A percentile compares a stretch with the other conserved stretches of the same genome.
These are phyloP conservation scores for Buphagus erythrorhynchus DNA, from an alignment of 2,797 vertebrate species.

Conservation along the genomic window DNA sequence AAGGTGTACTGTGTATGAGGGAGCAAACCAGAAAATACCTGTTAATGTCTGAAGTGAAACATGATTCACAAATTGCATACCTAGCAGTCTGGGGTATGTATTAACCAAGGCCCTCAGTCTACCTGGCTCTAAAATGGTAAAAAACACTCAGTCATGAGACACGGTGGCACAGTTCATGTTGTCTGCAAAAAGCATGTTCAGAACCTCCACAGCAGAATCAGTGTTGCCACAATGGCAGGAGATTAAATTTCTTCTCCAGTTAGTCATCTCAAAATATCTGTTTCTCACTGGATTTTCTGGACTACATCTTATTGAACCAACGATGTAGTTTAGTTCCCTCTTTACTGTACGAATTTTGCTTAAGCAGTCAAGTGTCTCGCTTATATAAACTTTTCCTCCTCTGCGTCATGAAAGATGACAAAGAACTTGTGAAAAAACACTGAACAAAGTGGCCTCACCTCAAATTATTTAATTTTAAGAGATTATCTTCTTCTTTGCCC, in stretches of 20 bases:
- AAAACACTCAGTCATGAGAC: neutral
- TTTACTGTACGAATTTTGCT: neutral
- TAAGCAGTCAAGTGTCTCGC: neutral
- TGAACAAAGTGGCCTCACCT: neutral
- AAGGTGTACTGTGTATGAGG: neutral
- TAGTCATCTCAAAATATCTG: neutral
- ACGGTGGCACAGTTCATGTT: neutral
- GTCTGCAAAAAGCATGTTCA: neutral
- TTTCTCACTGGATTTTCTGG: neutral
- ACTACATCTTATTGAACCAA: neutral
- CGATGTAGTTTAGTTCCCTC: neutral
- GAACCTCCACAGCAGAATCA: neutral
- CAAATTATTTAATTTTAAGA: neutral
- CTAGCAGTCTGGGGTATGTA: neutral
- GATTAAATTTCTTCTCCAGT: neutral
- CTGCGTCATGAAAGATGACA: neutral
- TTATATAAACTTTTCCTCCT: neutral
- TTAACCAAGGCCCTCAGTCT: neutral
- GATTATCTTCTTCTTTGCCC: neutral
- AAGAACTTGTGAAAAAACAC: neutral
- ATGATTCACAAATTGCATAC: neutral
- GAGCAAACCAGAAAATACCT: neutral
- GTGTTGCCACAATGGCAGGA: neutral
- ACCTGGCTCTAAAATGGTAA: neutral
- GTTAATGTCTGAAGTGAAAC: neutral